These are phyloP conservation scores for Carduelis carduelis DNA, from an alignment of 2,797 vertebrate genomes.

Conservation along the genomic window DNA sequence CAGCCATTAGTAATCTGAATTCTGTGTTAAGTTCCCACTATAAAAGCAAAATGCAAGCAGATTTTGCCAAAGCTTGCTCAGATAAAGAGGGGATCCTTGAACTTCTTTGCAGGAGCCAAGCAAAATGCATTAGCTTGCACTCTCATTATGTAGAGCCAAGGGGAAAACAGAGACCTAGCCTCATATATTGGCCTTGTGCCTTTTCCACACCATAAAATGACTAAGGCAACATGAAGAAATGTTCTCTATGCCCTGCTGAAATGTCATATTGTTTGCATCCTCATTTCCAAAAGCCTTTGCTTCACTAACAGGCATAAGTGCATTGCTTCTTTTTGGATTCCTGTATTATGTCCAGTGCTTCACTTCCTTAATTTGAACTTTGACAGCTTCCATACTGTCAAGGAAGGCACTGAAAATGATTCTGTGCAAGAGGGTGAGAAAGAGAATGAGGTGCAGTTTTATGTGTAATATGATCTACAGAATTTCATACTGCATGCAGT, in stretches of 20 bases:
- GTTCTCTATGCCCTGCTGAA: not conserved
- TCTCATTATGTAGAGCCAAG: not conserved
- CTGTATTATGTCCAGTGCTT: not conserved
- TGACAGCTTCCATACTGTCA: not conserved
- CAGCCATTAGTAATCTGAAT: not conserved
- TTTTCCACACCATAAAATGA: conserved; percentile 2
- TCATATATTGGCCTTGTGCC: not conserved
- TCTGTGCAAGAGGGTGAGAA: not conserved
- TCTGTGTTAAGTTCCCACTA: not conserved
- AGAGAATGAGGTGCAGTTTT: not conserved
- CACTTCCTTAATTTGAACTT: not conserved
- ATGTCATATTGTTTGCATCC: not conserved
- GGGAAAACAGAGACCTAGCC: not conserved
- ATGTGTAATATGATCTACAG: not conserved
- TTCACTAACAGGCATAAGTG: not conserved
- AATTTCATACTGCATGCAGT: not conserved
- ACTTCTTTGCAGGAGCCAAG: conserved; percentile 20
- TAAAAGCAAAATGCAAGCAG: not conserved
- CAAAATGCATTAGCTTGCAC: conserved; percentile 27
- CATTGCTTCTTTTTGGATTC: not conserved
- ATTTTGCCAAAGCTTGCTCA: conserved; percentile 10
- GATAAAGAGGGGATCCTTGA: conserved; percentile 13
- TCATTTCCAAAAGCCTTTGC: not conserved
- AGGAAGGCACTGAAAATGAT: not conserved
- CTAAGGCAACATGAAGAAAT: not conserved